Percentiles rank a stretch among this genome's conserved stretches.
These are phyloP conservation scores for Lithobius niger DNA, from an alignment of 1,140 invertebrate species.

Conservation along the genomic window DNA sequence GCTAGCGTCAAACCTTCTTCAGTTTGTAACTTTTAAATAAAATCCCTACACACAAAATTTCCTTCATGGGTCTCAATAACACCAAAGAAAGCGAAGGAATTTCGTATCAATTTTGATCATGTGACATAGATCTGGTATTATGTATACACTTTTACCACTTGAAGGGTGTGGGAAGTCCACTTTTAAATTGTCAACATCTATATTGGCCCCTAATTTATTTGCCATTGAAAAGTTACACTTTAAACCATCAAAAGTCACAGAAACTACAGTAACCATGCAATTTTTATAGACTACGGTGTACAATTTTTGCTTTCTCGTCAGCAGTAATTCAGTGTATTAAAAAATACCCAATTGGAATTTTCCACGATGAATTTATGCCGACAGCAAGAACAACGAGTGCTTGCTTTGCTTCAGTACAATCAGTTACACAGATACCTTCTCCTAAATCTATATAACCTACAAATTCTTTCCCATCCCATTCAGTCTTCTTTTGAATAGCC, in stretches of 20 bases:
- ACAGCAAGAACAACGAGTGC: conserved; percentile 8
- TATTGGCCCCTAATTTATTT: conserved; percentile 22
- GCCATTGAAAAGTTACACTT: conserved; percentile 3
- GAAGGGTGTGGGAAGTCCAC: conserved; percentile 25
- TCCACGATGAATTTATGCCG: conserved; percentile 9
- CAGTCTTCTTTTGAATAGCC: not conserved
- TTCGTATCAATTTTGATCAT: conserved; percentile 30
- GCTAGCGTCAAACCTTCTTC: conserved; percentile 14
- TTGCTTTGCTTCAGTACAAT: conserved; percentile 2
- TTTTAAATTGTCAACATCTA: conserved; percentile 17
- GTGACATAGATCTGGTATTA: conserved; percentile 28
- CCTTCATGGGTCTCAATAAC: conserved; percentile 15
- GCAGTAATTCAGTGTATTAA: conserved; percentile 4
- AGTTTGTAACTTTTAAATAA: conserved; percentile 16
- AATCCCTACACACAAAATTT: conserved; percentile 16
- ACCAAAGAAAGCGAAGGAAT: conserved; percentile 22
- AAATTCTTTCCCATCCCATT: not conserved
- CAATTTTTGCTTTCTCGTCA: not conserved
- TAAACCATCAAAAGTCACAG: not conserved
- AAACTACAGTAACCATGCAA: conserved; percentile 1
- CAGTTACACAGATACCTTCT: not conserved
- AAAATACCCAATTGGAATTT: conserved; percentile 11
- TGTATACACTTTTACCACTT: conserved; percentile 18
- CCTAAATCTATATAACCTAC: not conserved
- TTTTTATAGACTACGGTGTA: not conserved